phyloP scores from a whole-genome alignment of 2,113 vertebrate genomes.

The Mola mola region DNA sequence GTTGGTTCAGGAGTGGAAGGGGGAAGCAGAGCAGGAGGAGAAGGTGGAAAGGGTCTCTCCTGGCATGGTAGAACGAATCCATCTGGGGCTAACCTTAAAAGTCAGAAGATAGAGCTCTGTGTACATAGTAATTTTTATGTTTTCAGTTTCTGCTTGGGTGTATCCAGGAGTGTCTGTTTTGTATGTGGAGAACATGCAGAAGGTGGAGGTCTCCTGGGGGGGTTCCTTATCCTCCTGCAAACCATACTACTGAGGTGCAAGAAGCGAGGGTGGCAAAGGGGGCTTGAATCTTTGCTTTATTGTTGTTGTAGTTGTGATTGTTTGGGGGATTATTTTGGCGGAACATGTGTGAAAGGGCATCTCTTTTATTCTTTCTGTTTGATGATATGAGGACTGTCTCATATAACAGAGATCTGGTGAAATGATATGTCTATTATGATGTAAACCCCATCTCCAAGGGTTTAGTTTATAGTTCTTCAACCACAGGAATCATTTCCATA shows the following conservation, averaged over 20 bases:
- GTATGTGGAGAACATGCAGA: conserved; percentile 42
- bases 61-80: conserved; percentile 45
- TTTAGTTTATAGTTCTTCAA: conserved; percentile 39
- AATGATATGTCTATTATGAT: conserved; percentile 48
- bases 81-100: conserved; percentile 38
- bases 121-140: conserved; percentile 81
- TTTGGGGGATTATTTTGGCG: conserved; percentile 66
- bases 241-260: conserved; percentile 49
- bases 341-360: conserved; percentile 62
- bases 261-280: background rate
- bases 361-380: conserved; percentile 62
- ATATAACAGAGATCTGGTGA: conserved; percentile 43
- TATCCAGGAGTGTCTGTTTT: conserved; percentile 53
- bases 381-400: conserved; percentile 58
- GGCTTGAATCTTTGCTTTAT: conserved; percentile 74
- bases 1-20: conserved; percentile 40
- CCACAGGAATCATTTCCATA: conserved; percentile 32
- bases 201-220: conserved; percentile 41
- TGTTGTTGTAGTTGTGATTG: conserved; percentile 79
- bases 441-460: conserved; percentile 38
- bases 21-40: conserved; percentile 16
- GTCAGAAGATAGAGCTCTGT: conserved; percentile 65
- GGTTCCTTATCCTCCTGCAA: conserved; percentile 55
- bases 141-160: conserved; percentile 66
- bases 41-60: conserved; percentile 31